phyloP scores from a whole-genome alignment of 2,797 vertebrate species.

The Oophaga sylvatica region DNA sequence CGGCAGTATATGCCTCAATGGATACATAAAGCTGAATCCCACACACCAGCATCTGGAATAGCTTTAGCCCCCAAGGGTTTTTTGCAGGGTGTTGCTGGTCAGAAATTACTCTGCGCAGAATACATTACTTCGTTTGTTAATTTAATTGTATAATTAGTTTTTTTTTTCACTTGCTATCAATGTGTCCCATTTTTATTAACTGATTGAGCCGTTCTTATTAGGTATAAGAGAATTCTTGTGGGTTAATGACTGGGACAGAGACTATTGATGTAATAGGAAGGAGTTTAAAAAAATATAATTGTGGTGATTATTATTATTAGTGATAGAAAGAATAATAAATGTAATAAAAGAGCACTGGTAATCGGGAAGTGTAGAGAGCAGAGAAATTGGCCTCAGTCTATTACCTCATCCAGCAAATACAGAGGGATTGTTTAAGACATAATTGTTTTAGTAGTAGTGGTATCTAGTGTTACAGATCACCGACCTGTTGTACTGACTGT shows the following conservation, averaged over 20 bases:
- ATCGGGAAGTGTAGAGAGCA: too few relatives aligned
- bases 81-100: constrained; percentile 57
- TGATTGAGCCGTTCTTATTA: constrained; percentile 50
- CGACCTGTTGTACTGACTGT: too few relatives aligned
- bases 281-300: background rate
- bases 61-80: constrained; percentile 39
- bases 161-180: constrained; percentile 59
- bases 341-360: too few relatives aligned
- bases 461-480: too few relatives aligned
- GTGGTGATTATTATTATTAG: too few relatives aligned
- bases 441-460: too few relatives aligned
- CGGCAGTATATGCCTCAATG: constrained; percentile 61
- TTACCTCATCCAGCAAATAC: too few relatives aligned
- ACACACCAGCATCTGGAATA: constrained; percentile 64
- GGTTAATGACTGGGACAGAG: background rate
- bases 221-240: constrained; percentile 26
- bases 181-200: constrained; percentile 56
- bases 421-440: too few relatives aligned
- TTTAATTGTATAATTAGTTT: constrained; percentile 47
- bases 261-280: background rate
- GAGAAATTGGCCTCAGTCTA: too few relatives aligned
- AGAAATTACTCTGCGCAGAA: constrained; percentile 56
- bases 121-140: constrained; percentile 58
- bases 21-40: constrained; percentile 66
- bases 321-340: too few relatives aligned